Percentiles rank a stretch among this genome's conserved stretches.
phyloP scores from a whole-genome alignment of 2,113 vertebrate genomes.

The Arothron firmamentum region DNA sequence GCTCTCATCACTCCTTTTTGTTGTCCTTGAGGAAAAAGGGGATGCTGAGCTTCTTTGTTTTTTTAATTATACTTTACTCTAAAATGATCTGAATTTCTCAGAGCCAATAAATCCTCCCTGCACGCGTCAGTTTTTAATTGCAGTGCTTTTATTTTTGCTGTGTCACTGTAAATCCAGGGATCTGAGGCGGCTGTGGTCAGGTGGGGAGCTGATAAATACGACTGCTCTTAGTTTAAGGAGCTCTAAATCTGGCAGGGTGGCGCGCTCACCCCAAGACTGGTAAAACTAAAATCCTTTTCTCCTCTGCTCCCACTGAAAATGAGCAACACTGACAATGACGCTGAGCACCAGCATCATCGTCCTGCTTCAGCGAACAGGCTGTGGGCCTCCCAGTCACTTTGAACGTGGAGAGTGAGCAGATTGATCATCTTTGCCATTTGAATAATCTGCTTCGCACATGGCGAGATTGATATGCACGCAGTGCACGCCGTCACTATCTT shows the following conservation, averaged over 20 bases:
- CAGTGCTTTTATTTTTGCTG: conserved; percentile 3
- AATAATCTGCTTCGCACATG: conserved; percentile 43
- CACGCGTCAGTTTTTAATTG: conserved; percentile 2
- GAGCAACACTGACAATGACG: conserved; percentile 1
- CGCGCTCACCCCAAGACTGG: conserved; percentile 7
- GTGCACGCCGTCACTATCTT: conserved; percentile 10
- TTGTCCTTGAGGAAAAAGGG: no score
- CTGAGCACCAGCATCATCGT: conserved; percentile 5
- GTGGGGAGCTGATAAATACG: conserved; percentile 18
- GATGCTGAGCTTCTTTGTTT: neutral
- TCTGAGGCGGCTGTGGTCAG: conserved; percentile 1
- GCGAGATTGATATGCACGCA: conserved; percentile 8
- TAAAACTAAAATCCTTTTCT: conserved; percentile 22
- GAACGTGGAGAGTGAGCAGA: conserved; percentile 21
- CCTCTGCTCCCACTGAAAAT: conserved; percentile 6
- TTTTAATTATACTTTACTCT: neutral
- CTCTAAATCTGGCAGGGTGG: neutral
- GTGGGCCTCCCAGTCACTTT: conserved; percentile 15
- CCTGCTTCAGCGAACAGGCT: conserved; percentile 10
- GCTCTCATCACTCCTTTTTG: neutral
- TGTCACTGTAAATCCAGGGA: conserved; percentile 6
- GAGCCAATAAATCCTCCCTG: conserved; percentile 16
- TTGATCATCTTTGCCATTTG: conserved; percentile 46
- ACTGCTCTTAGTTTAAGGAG: neutral
- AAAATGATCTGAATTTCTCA: neutral